Evolutionary conservation across 2,113 vertebrate species (phyloP), one percentile per base, ranked within the genome.

Genomic region (Heterotilapia buettikoferi): DNA sequence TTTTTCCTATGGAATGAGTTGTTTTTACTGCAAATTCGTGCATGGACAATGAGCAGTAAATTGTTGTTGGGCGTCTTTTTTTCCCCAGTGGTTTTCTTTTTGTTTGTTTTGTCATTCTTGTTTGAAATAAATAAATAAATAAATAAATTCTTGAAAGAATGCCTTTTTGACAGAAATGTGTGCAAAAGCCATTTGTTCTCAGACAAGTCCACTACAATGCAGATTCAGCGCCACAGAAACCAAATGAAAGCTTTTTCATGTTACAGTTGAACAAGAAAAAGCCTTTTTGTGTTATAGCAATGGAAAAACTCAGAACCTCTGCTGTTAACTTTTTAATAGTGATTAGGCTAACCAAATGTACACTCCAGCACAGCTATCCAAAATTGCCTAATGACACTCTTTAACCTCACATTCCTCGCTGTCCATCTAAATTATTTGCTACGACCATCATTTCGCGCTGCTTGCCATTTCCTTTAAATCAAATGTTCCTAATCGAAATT

Each of bases 401-500:
- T 82, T 71, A 86, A 88, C 91, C 90, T 89, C 78, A 57, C 89
- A 93, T 94, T 95, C 93, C 91, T 90, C 9, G 81, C 76, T 80
- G 93, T 93, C 93, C 71, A 33, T 86, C 91, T 80, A 63, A 83
- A 93, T 95, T 93, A 95, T 68, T 57, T 59, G n/a, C 86, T 33
- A 50, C 80, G 5, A 52, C 84, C 29, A 57, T 89, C 79, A 80
- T 63, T 89, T 84, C 45, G 71, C 6, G 5, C 82, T 21, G 83
- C 92, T 52, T 71, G 90, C 88, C 12, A 91, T 91, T 93, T 89
- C 90, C 86, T 83, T 90, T 88, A 90, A 92, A 90, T 93, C 90
- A 92, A 92, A 89, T 16, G 84, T 71, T 85, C 54, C 82, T 90
- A 82, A 89, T 90, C 1, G 26, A 92, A 86, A 94, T 92, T 80